Conservation (phyloP, 2,797 vertebrate species). For the Cynopterus sphinx region DNA sequence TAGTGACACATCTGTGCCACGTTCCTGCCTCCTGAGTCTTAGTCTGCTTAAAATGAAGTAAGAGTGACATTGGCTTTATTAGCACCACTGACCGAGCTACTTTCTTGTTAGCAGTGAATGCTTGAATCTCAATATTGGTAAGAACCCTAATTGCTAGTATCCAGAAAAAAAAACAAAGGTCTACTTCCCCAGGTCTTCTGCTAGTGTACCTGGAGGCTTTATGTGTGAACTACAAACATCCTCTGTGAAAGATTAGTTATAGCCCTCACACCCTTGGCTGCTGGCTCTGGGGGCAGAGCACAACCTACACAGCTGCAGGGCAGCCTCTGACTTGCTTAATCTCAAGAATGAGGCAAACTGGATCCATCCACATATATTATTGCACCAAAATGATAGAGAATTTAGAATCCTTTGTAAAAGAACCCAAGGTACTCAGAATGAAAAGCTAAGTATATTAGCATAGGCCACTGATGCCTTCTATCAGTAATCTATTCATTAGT, state of each 20-base stretch:
- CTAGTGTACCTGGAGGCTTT: not conserved
- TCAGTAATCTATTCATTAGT: not conserved
- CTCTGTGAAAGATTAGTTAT: not conserved
- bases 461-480: not conserved
- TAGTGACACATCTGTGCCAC: slow-evolving; percentile 4
- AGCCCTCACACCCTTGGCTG: not conserved
- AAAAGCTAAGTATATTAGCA: not conserved
- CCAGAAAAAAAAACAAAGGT: not conserved
- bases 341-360: not conserved
- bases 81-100: not conserved
- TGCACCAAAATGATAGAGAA: not conserved
- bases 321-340: not conserved
- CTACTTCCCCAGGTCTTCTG: not conserved
- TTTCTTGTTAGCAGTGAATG: not conserved
- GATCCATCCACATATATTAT: not conserved
- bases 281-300: no score
- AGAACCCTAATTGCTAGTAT: not conserved
- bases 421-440: not conserved
- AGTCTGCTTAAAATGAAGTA: not conserved
- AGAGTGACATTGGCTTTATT: not conserved
- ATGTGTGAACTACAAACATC: not conserved
- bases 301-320: no score
- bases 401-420: not conserved
- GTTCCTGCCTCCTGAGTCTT: slow-evolving; percentile 47
- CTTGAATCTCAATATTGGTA: not conserved